A percentile compares a stretch with the other conserved stretches of the same genome.
Evolutionary conservation across 2,113 vertebrate genomes (phyloP).

Genomic region (Pterocles orientalis): DNA sequence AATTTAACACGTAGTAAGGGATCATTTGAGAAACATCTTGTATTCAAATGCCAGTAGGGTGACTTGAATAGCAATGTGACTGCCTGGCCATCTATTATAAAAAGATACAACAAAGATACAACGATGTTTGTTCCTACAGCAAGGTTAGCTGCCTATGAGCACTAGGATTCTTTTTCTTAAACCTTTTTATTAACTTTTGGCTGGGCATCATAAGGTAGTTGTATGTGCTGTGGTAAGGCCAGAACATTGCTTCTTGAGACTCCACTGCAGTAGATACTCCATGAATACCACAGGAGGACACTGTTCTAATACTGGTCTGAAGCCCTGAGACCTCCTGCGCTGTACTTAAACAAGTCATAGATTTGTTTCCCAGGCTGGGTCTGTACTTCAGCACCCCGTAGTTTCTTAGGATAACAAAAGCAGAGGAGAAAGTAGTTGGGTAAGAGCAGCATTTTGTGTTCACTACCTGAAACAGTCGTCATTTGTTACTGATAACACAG

Average conservation of each 20-base stretch:
- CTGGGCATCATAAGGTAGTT: neutral
- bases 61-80: neutral
- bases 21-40: neutral
- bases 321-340: neutral
- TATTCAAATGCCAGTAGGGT: neutral
- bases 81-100: neutral
- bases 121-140: neutral
- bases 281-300: rapidly evolving
- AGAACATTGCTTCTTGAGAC: neutral
- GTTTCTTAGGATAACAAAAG: neutral
- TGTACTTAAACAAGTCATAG: too few species aligned
- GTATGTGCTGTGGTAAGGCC: neutral
- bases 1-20: neutral
- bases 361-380: neutral
- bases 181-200: neutral
- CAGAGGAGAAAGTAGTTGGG: neutral
- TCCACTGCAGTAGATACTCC: neutral
- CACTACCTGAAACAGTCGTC: neutral
- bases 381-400: neutral
- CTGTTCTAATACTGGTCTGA: neutral
- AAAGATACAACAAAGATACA: neutral
- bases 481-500: neutral
- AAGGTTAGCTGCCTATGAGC: neutral
- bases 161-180: neutral
- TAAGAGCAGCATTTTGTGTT: neutral